A percentile compares a stretch with the other conserved stretches of the same genome.
Evolutionary conservation across 2,888 invertebrate species (phyloP).

Genomic region (Xestoiulus laeticollis): DNA sequence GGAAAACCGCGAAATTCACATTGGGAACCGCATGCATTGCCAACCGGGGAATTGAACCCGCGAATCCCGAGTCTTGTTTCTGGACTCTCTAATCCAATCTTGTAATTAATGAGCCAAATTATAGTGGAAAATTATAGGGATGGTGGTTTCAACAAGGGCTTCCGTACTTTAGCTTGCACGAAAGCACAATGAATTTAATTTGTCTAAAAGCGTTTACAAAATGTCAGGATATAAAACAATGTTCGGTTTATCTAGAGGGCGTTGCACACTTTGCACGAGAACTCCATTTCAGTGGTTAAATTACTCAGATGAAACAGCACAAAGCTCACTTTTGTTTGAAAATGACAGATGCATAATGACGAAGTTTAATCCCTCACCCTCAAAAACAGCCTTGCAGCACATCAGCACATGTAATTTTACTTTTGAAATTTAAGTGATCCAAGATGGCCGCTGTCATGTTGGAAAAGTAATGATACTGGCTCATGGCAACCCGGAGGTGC

Average conservation of each 20-base stretch:
- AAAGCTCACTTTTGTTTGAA: no score
- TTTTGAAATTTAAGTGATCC: no score
- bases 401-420: no score
- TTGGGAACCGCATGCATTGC: neutral
- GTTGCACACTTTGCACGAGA: neutral
- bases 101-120: neutral
- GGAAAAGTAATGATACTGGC: no score
- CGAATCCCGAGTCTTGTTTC: no score
- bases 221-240: neutral
- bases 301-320: no score
- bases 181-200: neutral
- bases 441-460: no score
- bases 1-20: neutral
- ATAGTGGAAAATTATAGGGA: neutral
- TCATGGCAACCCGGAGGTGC: no score
- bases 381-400: no score
- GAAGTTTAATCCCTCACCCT: no score
- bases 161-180: neutral
- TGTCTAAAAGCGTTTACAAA: constrained; percentile 23
- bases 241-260: neutral
- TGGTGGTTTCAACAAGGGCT: neutral
- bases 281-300: neutral
- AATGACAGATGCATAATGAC: no score
- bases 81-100: neutral
- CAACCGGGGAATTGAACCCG: neutral